Evolutionary conservation across 1,140 invertebrate species (phyloP).

Genomic region (Tribolium castaneum): DNA sequence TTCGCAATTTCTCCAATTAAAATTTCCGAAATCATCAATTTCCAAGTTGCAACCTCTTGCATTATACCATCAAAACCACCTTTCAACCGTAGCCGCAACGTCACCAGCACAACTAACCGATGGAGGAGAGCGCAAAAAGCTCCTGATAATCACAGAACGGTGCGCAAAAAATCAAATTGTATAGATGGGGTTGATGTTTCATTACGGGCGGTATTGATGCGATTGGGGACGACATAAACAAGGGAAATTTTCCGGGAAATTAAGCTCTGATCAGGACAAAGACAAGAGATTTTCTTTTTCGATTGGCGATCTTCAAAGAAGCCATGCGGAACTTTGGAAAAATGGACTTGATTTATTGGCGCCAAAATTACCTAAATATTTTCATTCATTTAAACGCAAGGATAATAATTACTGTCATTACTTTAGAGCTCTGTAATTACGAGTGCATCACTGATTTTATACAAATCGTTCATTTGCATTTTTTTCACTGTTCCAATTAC

Average conservation of each 20-base stretch:
- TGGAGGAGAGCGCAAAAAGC: background rate
- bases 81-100: background rate
- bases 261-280: slow-evolving; percentile 8
- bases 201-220: background rate
- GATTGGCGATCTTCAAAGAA: slow-evolving; percentile 5
- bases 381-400: too few species aligned
- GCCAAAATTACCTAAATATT: too few species aligned
- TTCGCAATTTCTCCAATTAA: background rate
- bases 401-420: too few species aligned
- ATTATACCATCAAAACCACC: slow-evolving; percentile 8
- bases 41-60: background rate
- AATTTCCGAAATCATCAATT: background rate
- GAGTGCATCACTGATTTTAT: too few species aligned
- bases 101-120: background rate
- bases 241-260: slow-evolving; percentile 10
- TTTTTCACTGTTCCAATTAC: too few species aligned
- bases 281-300: background rate
- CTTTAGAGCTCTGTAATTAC: too few species aligned
- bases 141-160: background rate
- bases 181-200: background rate
- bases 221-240: slow-evolving; percentile 19
- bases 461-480: too few species aligned
- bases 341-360: background rate
- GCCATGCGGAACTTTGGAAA: background rate
- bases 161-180: background rate